Base-by-base conservation (phyloP, 2,797 vertebrate genomes). In the Thripadectes ignobilis region DNA sequence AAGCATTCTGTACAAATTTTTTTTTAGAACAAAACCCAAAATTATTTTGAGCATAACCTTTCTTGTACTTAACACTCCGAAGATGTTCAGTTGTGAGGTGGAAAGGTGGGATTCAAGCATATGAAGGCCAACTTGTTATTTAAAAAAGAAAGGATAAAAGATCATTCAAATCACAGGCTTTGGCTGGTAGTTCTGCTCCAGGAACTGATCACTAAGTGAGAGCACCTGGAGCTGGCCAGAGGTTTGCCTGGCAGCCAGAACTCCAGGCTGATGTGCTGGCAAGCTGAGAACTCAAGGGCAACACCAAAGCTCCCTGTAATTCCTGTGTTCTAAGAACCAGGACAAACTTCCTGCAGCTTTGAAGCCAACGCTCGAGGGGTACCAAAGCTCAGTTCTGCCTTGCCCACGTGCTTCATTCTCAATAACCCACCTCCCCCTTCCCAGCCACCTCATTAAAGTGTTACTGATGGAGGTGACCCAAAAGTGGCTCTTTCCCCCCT, bases 141-240 rank as follows among this genome's bases (percentile, higher is more conserved):
- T 83, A 8, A 78, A 93, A 93, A 84, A 79, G 62, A 32, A 36
- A 74, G 51, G 48, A 89, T 66, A 55, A 78, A 93, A 80, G 49
- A 67, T 62, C 36, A 15, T 23, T 54, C 52, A 89, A 91, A 69
- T 52, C 43, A 75, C 46, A 66, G 23, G 20, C 41, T 95, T 34
- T 68, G 48, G 71, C 6, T 52, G 43, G 68, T 67, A 48, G 23
- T 36, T 71, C 49, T 52, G 3, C 41, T 81, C 45, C 39, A 72
- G 38, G 52, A 69, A 23, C 9, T 19, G 30, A 49, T 68, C 34
- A 46, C 24, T 63, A 46, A 30, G 49, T 62, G 52, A 5, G 68
- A 83, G 41, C 13, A 55, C 36, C 21, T 11, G 13, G 26, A 72
- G 23, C 4, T 81, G 63, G 45, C 32, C 85, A 52, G 30, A 27